Evolutionary conservation across 2,888 invertebrate genomes (phyloP).

Genomic region (Sesia bembeciformis): DNA sequence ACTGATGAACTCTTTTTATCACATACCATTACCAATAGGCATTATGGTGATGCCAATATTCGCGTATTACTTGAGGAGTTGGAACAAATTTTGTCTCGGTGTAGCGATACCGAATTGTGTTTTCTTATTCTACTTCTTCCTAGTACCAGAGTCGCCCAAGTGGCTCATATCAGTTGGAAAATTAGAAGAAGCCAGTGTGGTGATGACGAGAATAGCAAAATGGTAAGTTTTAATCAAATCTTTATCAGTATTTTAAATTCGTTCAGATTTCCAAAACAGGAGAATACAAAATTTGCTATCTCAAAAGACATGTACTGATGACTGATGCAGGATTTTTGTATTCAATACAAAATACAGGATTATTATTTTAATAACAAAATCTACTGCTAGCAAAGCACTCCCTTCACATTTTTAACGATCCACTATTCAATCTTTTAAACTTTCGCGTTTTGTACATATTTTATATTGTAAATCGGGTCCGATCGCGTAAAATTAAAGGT

Average conservation of each 20-base stretch:
- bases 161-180: slow-evolving; percentile 77
- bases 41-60: slow-evolving; percentile 68
- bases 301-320: too few species aligned
- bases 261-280: background rate
- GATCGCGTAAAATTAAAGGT: too few species aligned
- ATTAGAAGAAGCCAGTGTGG: slow-evolving; percentile 65
- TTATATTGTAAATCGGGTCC: too few species aligned
- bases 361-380: too few species aligned
- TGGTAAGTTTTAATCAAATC: slow-evolving; percentile 4
- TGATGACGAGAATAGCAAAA: slow-evolving; percentile 73
- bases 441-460: too few species aligned
- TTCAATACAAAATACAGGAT: too few species aligned
- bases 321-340: too few species aligned
- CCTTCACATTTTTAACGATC: too few species aligned
- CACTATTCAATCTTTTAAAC: too few species aligned
- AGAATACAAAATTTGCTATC: background rate
- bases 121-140: slow-evolving; percentile 72
- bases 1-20: slow-evolving; percentile 63
- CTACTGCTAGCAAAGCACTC: too few species aligned
- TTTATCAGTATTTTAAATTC: background rate
- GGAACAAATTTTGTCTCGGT: slow-evolving; percentile 73
- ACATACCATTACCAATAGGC: slow-evolving; percentile 73
- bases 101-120: slow-evolving; percentile 65
- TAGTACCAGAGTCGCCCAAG: slow-evolving; percentile 80
- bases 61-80: slow-evolving; percentile 69